A percentile compares a stretch with the other conserved stretches of the same genome.
Evolutionary conservation across 2,113 vertebrate species (phyloP).

Genomic region (Catharus bicknelli): DNA sequence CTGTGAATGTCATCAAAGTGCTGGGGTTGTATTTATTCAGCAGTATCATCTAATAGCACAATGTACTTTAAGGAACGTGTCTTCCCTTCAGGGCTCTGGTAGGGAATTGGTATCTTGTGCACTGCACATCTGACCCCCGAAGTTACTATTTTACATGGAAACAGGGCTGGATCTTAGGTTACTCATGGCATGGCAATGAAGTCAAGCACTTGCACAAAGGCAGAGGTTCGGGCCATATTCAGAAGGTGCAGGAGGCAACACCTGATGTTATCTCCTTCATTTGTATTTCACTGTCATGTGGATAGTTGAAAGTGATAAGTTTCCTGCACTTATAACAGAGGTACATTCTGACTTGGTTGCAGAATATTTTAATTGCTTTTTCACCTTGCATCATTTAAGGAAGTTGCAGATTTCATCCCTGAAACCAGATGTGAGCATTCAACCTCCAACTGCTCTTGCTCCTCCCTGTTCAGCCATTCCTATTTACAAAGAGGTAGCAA

Average conservation of each 20-base stretch:
- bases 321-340: rapidly evolving
- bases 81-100: neutral
- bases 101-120: rapidly evolving
- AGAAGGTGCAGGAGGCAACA: neutral
- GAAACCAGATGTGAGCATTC: neutral
- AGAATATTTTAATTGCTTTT: neutral
- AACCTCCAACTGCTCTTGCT: rapidly evolving
- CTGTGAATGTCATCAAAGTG: neutral
- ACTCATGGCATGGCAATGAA: neutral
- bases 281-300: neutral
- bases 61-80: rapidly evolving
- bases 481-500: neutral
- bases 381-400: neutral
- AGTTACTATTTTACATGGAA: neutral
- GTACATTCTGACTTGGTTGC: neutral
- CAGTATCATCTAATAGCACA: neutral
- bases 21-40: neutral
- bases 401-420: neutral
- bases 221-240: neutral
- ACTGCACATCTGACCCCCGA: rapidly evolving
- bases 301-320: neutral
- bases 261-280: neutral
- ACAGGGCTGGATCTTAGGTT: neutral
- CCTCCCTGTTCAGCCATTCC: rapidly evolving
- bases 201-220: neutral